These are phyloP conservation scores for Ispidina lecontei DNA, from an alignment of 2,797 vertebrate species.

Conservation along the genomic window DNA sequence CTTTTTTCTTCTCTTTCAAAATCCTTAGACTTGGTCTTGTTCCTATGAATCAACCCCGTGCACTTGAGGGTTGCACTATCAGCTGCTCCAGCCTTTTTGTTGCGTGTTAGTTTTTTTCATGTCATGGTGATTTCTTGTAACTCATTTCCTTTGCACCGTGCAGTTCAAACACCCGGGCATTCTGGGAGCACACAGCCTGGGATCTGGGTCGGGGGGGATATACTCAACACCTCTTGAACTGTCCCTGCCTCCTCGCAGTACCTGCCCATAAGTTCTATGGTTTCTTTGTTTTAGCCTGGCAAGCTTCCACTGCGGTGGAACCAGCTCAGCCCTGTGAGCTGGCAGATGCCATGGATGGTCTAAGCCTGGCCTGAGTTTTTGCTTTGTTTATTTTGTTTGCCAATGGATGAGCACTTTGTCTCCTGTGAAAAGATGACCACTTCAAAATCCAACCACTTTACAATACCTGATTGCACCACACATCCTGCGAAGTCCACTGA, in stretches of 20 bases:
- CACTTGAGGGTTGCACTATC: neutral
- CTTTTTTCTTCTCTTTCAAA: neutral
- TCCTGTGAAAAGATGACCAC: neutral
- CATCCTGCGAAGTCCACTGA: neutral
- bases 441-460: neutral
- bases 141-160: neutral
- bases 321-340: neutral
- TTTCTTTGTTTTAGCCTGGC: neutral
- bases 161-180: neutral
- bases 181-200: neutral
- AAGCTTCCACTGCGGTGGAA: neutral
- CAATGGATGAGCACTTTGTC: conserved; percentile 27
- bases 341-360: neutral
- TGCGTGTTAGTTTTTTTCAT: neutral
- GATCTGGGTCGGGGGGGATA: neutral
- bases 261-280: neutral
- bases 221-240: neutral
- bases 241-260: neutral
- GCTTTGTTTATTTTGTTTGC: conserved; percentile 5
- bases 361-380: neutral
- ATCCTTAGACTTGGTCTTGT: neutral
- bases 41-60: neutral
- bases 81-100: neutral
- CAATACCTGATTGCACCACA: neutral
- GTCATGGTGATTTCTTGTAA: neutral